Percentiles rank a stretch among this genome's conserved stretches.
phyloP scores from a whole-genome alignment of 2,888 invertebrate species.

The Mycogona germanica region DNA sequence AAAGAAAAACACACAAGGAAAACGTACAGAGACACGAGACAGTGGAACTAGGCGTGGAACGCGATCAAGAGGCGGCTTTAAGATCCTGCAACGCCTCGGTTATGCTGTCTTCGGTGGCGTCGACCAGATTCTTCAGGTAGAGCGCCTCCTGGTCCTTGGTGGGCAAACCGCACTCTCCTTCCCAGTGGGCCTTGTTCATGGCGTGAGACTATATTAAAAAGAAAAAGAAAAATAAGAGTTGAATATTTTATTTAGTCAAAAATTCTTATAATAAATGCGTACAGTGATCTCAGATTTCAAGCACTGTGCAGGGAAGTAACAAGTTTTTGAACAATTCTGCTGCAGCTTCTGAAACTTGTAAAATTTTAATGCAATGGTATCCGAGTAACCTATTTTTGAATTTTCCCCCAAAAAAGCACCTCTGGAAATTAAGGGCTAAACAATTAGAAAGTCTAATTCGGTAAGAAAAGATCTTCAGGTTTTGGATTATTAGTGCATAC shows the following conservation, averaged over 20 bases:
- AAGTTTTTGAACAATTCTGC: too few relatives aligned
- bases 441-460: too few relatives aligned
- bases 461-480: too few relatives aligned
- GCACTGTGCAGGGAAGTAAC: too few relatives aligned
- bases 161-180: conserved; percentile 45
- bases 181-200: conserved; percentile 56
- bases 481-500: conserved; percentile 11
- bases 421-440: too few relatives aligned
- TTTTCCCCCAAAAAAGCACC: too few relatives aligned
- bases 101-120: conserved; percentile 20
- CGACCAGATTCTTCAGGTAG: conserved; percentile 14
- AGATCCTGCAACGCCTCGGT: conserved; percentile 30
- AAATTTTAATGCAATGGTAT: too few relatives aligned
- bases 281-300: too few relatives aligned
- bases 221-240: not conserved
- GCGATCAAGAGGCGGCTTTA: conserved; percentile 23
- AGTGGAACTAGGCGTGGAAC: not conserved
- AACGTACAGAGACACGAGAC: not conserved
- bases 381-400: too few relatives aligned
- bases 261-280: too few relatives aligned
- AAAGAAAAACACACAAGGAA: not conserved
- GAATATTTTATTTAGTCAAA: not conserved
- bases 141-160: conserved; percentile 8
- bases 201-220: conserved; percentile 51
- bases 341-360: too few relatives aligned